A percentile compares a stretch with the other conserved stretches of the same genome.
These are phyloP conservation scores for Melanostoma scalare DNA, from an alignment of 2,888 invertebrate genomes.

Conservation along the genomic window DNA sequence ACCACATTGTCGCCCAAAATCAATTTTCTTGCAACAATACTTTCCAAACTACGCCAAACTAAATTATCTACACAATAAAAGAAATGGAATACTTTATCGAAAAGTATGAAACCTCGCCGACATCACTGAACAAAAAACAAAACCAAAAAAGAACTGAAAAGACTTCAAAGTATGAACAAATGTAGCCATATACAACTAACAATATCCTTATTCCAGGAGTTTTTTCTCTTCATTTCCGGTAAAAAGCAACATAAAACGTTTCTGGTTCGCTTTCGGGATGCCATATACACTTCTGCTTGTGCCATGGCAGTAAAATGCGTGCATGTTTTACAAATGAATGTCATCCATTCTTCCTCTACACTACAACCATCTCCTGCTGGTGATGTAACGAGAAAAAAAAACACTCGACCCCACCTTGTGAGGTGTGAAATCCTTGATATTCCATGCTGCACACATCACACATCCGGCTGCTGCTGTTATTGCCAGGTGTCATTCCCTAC, in stretches of 20 bases:
- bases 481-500: slow-evolving; percentile 69
- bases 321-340: slow-evolving; percentile 71
- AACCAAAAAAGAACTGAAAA: slow-evolving; percentile 28
- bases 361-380: background rate
- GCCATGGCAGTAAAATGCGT: slow-evolving; percentile 67
- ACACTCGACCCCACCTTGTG: slow-evolving; percentile 45
- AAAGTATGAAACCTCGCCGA: slow-evolving; percentile 32
- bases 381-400: slow-evolving; percentile 26
- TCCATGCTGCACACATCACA: slow-evolving; percentile 70
- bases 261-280: slow-evolving; percentile 42
- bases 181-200: slow-evolving; percentile 41
- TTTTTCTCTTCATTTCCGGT: slow-evolving; percentile 57
- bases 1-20: slow-evolving; percentile 43
- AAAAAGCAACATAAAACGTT: slow-evolving; percentile 63
- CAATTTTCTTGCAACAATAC: slow-evolving; percentile 43
- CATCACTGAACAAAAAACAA: slow-evolving; percentile 9
- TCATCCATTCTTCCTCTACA: slow-evolving; percentile 39
- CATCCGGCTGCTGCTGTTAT: slow-evolving; percentile 68
- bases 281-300: background rate
- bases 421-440: slow-evolving; percentile 72
- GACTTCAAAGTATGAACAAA: slow-evolving; percentile 13
- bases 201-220: slow-evolving; percentile 54
- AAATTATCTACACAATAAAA: slow-evolving; percentile 47
- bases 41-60: slow-evolving; percentile 51
- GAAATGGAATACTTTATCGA: slow-evolving; percentile 9